These are phyloP conservation scores for Mus minutoides DNA, from an alignment of 2,797 vertebrate species.

Conservation along the genomic window DNA sequence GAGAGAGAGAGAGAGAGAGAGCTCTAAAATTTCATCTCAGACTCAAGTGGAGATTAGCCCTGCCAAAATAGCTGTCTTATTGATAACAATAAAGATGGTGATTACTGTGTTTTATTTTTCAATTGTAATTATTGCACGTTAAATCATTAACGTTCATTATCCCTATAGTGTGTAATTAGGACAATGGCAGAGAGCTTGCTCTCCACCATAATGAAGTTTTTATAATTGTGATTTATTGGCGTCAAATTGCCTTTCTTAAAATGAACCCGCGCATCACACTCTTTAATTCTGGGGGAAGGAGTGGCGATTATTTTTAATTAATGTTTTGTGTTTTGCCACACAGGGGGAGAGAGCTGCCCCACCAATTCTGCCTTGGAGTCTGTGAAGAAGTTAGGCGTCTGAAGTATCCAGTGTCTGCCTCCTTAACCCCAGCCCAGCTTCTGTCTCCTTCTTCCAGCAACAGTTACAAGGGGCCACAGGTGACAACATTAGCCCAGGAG, in stretches of 20 bases:
- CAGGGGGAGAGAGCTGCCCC: not conserved
- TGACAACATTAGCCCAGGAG: constrained; percentile 37
- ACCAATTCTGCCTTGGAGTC: constrained; percentile 26
- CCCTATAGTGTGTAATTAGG: constrained; percentile 89
- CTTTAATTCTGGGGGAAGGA: constrained; percentile 85
- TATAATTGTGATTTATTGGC: constrained; percentile 91
- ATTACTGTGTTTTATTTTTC: constrained; percentile 87
- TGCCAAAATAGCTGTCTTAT: constrained; percentile 83
- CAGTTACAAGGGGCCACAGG: not conserved
- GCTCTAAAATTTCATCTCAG: constrained; percentile 61
- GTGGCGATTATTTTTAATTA: constrained; percentile 87
- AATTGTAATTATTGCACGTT: constrained; percentile 89
- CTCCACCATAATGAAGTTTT: constrained; percentile 90
- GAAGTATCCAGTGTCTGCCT: not conserved
- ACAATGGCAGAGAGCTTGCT: constrained; percentile 88
- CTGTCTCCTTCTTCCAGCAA: not conserved
- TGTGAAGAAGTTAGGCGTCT: constrained; percentile 51
- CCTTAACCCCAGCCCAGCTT: not conserved
- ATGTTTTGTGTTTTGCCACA: constrained; percentile 85
- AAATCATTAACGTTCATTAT: constrained; percentile 90
- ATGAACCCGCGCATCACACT: constrained; percentile 86
- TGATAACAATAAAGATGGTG: constrained; percentile 76
- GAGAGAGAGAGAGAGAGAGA: not conserved
- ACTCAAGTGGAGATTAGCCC: constrained; percentile 59
- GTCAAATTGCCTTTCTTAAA: constrained; percentile 89